Evolutionary conservation across 2,113 vertebrate genomes (phyloP).

Genomic region (Tylochromis polylepis): DNA sequence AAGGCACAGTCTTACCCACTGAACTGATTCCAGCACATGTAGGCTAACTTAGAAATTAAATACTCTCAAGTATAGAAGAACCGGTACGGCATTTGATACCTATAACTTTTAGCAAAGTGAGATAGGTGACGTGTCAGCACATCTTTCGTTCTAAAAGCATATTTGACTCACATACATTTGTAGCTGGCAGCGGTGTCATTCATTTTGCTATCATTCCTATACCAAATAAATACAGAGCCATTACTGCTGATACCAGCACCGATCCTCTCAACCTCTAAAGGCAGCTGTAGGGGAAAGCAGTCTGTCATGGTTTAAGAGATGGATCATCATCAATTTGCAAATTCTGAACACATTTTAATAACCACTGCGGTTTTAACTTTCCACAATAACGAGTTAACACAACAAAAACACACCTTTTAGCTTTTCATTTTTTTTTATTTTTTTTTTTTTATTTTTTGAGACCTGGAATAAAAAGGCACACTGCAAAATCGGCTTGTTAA

Average conservation of each 20-base stretch:
- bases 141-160: neutral
- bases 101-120: neutral
- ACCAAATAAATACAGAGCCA: neutral
- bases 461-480: no score
- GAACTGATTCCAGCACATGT: neutral
- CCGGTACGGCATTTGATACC: neutral
- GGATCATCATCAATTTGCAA: neutral
- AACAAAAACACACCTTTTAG: neutral
- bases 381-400: neutral
- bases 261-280: neutral
- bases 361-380: neutral
- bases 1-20: neutral
- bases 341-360: neutral
- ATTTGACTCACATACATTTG: neutral
- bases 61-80: neutral
- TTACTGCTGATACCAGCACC: fast-evolving
- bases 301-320: neutral
- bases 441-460: no score
- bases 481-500: no score
- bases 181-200: neutral
- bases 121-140: neutral
- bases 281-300: neutral
- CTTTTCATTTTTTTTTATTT: no score
- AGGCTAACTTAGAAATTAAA: neutral
- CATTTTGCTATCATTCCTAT: neutral